A percentile compares a stretch with the other conserved stretches of the same genome.
Conservation (phyloP, 2,888 invertebrate genomes). For the Drosophila tanythrix region DNA sequence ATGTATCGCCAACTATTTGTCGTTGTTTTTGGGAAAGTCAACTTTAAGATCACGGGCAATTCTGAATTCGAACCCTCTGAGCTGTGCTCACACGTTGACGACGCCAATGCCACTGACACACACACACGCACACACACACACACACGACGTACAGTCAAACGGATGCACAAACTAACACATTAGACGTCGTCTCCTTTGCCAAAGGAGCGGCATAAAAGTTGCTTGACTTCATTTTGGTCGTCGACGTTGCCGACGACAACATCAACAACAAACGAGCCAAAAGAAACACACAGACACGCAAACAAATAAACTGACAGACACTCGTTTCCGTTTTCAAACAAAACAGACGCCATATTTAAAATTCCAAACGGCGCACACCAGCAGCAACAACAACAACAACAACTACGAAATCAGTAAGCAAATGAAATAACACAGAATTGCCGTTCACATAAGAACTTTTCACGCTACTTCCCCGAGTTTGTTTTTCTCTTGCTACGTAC, state of each 20-base stretch:
- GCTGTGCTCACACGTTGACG: constrained; percentile 9
- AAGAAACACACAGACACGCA: constrained; percentile 59
- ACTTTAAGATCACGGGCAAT: background rate
- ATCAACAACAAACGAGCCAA: constrained; percentile 34
- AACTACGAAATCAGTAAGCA: constrained; percentile 54
- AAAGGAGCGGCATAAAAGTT: constrained; percentile 67
- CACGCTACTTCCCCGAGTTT: constrained; percentile 52
- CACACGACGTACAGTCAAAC: constrained; percentile 32
- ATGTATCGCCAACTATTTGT: background rate
- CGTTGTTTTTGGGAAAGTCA: background rate
- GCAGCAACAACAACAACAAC: constrained; percentile 30
- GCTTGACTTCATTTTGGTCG: constrained; percentile 77
- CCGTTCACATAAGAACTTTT: constrained; percentile 56
- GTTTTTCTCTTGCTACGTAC: constrained; percentile 21
- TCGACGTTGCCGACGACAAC: constrained; percentile 50
- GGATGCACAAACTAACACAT: constrained; percentile 73
- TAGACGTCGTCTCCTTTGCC: constrained; percentile 73
- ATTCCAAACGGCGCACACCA: constrained; percentile 70
- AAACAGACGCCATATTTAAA: constrained; percentile 81
- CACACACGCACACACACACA: constrained; percentile 16
- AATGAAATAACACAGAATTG: constrained; percentile 69
- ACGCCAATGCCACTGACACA: constrained; percentile 59
- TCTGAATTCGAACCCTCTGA: constrained; percentile 1
- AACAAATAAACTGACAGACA: constrained; percentile 79
- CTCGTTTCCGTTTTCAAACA: constrained; percentile 81